Conservation (phyloP, 2,888 invertebrate genomes). For the Stenchaetothrips biformis region DNA sequence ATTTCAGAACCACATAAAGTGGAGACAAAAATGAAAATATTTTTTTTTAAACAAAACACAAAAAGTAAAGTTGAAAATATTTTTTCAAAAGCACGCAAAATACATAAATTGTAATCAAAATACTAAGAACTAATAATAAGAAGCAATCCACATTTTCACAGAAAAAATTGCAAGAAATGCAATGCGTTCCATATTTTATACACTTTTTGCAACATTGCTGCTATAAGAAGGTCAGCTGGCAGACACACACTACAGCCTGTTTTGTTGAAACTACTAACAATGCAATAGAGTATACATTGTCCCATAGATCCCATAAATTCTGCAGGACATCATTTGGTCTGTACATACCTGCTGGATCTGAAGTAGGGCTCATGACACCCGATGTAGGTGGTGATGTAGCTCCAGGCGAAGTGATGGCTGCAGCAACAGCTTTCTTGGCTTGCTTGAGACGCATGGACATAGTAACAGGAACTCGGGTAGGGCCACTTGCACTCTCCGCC, state of each 20-base stretch:
- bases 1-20: neutral
- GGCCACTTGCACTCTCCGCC: slow-evolving; percentile 43
- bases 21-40: neutral
- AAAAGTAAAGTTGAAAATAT: neutral
- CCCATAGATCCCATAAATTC: neutral
- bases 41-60: neutral
- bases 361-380: neutral
- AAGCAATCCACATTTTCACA: neutral
- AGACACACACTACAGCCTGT: neutral
- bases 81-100: neutral
- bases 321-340: neutral
- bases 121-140: neutral
- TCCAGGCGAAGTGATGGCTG: neutral
- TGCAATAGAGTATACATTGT: neutral
- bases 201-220: neutral
- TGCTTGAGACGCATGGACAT: slow-evolving; percentile 60
- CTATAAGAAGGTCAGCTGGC: neutral
- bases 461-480: slow-evolving; percentile 54
- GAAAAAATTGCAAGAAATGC: neutral
- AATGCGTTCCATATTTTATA: neutral
- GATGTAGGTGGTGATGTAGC: neutral
- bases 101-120: neutral
- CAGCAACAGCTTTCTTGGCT: slow-evolving; percentile 36
- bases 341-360: neutral
- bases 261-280: neutral